Evolutionary conservation across 2,888 invertebrate species (phyloP), one percentile per base, ranked within the genome.

Genomic region (Agrotis clavis): DNA sequence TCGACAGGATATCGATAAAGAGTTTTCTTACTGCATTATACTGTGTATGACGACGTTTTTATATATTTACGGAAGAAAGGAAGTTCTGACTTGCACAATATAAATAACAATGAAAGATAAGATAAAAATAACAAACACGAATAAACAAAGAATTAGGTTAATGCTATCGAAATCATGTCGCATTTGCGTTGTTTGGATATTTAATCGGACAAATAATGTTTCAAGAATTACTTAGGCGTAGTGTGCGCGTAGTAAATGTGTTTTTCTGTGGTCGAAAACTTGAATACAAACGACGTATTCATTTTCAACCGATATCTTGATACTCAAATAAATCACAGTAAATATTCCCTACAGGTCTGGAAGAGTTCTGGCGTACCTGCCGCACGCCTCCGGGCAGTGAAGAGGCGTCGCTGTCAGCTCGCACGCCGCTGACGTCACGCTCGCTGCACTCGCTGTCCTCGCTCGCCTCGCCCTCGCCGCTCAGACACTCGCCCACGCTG

Each of bases 331-430:
- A 47, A 48, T 56, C 11, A 79, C 16, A 35, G 48, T 21, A 21
- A 57, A 57, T 51, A 45, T 73, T 5, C 35, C 13, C 45, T 19
- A 66, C 78, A 95, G 95, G 96, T 6, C 85, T 96, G 80, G 96
- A 95, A 70, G 95, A 95, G 90, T 96, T 96, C 89, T 96, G 96
- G 96, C 96, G 96, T 82, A 92, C 94, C 59, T 95, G 96, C 86
- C 95, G 96, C 88, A 95, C 96, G 77, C 96, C 96, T 86, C 95
- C 96, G 25, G 96, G 96, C 90, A 95, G 95, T 88, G 95, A 95
- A 87, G 95, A 95, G 85, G 93, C 93, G 83, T 96, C 95, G 71
- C 90, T 94, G 76, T 94, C 94, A 11, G 87, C 93, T 63, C 95
- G 95, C 88, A 95, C 95, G 81, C 94, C 95, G 89, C 94, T 95